phyloP scores from a whole-genome alignment of 2,113 vertebrate species.

The Ciconia boyciana region DNA sequence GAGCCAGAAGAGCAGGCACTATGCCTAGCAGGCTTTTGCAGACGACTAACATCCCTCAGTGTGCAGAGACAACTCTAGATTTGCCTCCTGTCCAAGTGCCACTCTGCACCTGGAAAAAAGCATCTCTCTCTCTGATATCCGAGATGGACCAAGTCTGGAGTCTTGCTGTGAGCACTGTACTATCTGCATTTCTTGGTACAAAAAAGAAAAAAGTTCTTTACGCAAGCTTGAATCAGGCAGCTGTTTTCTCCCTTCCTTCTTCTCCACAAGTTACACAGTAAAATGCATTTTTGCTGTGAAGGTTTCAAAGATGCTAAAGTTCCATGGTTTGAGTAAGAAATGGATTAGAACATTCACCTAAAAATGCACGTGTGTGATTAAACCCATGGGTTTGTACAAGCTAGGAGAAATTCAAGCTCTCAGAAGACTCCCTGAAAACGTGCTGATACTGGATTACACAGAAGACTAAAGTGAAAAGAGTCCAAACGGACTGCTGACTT shows the following conservation, averaged over 20 bases:
- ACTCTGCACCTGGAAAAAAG: not conserved
- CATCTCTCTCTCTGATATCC: not conserved
- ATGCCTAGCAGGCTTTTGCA: not conserved
- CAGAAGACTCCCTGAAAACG: not conserved
- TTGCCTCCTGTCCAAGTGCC: not conserved
- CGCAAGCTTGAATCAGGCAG: not conserved
- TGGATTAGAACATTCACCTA: not conserved
- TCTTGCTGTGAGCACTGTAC: not conserved
- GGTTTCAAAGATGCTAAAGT: not conserved
- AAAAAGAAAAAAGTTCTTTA: not conserved
- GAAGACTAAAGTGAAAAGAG: not conserved
- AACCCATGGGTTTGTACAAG: not conserved
- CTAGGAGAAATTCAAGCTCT: not conserved
- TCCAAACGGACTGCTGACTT: not conserved
- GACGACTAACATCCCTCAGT: rapidly evolving
- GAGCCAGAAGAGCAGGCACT: not conserved
- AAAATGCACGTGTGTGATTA: not conserved
- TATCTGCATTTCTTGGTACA: not conserved
- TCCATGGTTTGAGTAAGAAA: not conserved
- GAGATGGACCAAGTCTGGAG: not conserved
- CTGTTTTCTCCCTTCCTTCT: not conserved
- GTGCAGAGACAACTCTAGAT: not conserved
- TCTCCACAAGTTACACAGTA: not conserved
- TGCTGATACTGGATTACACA: not conserved
- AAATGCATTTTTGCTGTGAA: not conserved